Base-by-base conservation (phyloP, 2,797 vertebrate genomes). In the Remorina albescens region DNA sequence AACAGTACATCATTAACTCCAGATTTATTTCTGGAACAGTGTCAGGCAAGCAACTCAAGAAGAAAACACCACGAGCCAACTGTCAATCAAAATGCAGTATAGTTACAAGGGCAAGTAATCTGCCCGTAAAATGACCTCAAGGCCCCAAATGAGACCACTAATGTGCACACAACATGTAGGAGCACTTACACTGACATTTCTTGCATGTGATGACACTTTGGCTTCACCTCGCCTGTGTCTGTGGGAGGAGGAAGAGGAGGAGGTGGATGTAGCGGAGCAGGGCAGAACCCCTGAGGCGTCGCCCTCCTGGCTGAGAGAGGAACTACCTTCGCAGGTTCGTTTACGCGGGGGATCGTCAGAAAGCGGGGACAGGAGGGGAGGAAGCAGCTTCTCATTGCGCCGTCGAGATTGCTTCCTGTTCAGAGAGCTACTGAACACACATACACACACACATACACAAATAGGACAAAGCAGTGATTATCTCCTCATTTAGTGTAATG, bases 341-440 rank as follows among this genome's bases (percentile, higher is more conserved):
- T 95, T 95, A 2, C 89, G 94, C 15, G 94, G 92, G 0, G 95
- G 93, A 1, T 98, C 97, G 0, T 98, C 96, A 1, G 96, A 91
- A 64, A 98, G 92, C 0, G 97, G 97, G 1, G 98, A 99, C 78
- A 99, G 84, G 0, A 97, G 94, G 37, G 97, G 97, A 12, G 97
- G 98, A 19, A 97, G 96, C 6, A 97, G 90, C 84, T 96, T 98
- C 75, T 97, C 96, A 62, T 98, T 96, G 57, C 94, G 95, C 67
- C 94, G 95, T 66, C 95, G 95, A 25, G 95, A 91, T 88, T 93
- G 91, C 90, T 97, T 98, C 91, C 96, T 97, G 83, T 78, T 91
- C 30, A 95, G 90, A 2, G 93, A 94, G 86, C 89, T 94, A 0
- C 63, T 78, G 37, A 50, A 67, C 49, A 64, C 18, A 11, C 49